Conservation (phyloP, 2,797 vertebrate genomes). For the Platalea minor region DNA sequence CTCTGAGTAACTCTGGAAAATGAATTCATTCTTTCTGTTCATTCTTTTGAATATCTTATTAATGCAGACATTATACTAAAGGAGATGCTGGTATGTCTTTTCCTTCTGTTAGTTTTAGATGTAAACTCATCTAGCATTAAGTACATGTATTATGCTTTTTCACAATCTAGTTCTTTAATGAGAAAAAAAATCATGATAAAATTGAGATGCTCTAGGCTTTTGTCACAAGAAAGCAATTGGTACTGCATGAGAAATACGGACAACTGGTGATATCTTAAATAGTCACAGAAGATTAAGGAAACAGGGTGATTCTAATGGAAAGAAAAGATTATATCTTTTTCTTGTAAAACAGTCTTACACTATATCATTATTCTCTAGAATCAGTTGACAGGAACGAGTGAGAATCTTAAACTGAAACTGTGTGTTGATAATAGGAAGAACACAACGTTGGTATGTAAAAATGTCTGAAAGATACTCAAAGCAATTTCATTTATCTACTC, state of each 20-base stretch:
- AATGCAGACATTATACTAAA: not conserved
- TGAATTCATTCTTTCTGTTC: not conserved
- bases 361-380: not conserved
- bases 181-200: not conserved
- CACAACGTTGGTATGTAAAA: not conserved
- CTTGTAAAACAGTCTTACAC: not conserved
- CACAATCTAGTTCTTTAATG: not conserved
- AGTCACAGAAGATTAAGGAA: not conserved
- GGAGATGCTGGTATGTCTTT: not conserved
- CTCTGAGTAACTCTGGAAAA: not conserved
- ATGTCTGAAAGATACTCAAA: not conserved
- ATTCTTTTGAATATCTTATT: not conserved
- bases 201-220: not conserved
- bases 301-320: not conserved
- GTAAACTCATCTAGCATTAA: not conserved
- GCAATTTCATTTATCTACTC: not conserved
- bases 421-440: not conserved
- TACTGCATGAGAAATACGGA: not conserved
- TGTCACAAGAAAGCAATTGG: not conserved
- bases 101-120: not conserved
- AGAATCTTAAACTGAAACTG: not conserved
- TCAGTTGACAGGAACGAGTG: not conserved
- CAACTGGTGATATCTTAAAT: not conserved
- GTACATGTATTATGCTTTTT: not conserved
- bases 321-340: not conserved